phyloP scores from a whole-genome alignment of 2,797 vertebrate genomes.

The Eutrigla gurnardus region DNA sequence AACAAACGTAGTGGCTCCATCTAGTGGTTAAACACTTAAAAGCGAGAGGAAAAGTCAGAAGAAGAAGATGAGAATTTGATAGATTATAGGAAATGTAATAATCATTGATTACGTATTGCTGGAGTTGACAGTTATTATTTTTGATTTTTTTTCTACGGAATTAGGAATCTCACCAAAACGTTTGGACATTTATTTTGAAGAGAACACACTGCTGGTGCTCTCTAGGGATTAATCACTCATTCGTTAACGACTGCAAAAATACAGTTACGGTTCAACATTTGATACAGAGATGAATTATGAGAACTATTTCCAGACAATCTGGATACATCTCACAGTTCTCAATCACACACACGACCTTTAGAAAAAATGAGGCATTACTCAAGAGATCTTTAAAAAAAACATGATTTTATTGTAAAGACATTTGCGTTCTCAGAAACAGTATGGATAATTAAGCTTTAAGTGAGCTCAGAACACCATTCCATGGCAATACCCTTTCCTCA shows the following conservation, averaged over 20 bases:
- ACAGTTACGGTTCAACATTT: slow-evolving; percentile 4
- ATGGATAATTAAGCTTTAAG: not conserved
- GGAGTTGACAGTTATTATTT: not conserved
- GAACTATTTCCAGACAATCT: not conserved
- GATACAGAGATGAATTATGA: not conserved
- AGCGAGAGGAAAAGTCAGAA: not conserved
- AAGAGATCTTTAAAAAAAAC: not conserved
- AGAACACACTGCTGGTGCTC: not conserved
- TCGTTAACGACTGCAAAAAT: not conserved
- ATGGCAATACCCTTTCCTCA: not conserved
- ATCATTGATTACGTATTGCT: not conserved
- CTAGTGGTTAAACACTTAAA: not conserved
- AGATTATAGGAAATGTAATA: not conserved
- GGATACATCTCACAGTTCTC: not conserved
- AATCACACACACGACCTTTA: not conserved
- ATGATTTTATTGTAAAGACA: slow-evolving; percentile 13
- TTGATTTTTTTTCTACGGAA: too few species aligned
- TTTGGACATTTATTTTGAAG: not conserved
- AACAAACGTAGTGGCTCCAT: not conserved
- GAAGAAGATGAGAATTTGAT: not conserved
- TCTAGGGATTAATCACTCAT: not conserved
- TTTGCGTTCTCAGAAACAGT: not conserved
- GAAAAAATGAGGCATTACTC: not conserved
- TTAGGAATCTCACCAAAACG: not conserved
- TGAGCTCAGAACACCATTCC: not conserved